phyloP scores from a whole-genome alignment of 37 sponge, comb jelly and placozoan species.

The Beroe forskalii region DNA sequence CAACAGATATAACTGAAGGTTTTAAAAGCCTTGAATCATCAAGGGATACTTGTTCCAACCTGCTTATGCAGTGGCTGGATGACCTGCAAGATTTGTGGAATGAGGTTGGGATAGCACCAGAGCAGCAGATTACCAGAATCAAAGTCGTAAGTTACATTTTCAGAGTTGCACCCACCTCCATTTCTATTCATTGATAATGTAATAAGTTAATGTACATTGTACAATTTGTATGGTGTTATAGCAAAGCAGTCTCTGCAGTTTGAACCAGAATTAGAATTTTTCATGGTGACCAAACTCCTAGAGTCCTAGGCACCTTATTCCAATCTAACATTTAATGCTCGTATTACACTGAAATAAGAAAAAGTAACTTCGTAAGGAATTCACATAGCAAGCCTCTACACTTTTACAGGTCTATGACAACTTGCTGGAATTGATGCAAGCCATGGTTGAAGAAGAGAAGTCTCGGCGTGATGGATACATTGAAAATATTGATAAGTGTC shows the following conservation, averaged over 20 bases:
- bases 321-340: no score
- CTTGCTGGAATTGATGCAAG: background rate
- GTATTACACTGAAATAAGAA: no score
- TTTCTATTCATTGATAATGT: no score
- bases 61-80: conserved; percentile 23
- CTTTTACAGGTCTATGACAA: conserved; percentile 15
- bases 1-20: background rate
- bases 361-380: no score
- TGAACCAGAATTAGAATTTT: no score
- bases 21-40: background rate
- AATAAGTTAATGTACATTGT: background rate
- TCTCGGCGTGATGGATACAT: conserved; percentile 29
- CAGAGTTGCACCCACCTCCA: background rate
- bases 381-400: no score
- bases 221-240: no score
- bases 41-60: background rate
- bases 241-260: no score
- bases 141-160: conserved; percentile 40
- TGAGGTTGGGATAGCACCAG: conserved; percentile 32
- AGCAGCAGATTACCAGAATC: conserved; percentile 39
- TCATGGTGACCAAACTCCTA: no score
- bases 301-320: no score
- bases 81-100: conserved; percentile 30
- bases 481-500: conserved; percentile 38
- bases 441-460: conserved; percentile 47